These are phyloP conservation scores for Enchytraeus crypticus DNA, from an alignment of 2,888 invertebrate genomes.

Conservation along the genomic window DNA sequence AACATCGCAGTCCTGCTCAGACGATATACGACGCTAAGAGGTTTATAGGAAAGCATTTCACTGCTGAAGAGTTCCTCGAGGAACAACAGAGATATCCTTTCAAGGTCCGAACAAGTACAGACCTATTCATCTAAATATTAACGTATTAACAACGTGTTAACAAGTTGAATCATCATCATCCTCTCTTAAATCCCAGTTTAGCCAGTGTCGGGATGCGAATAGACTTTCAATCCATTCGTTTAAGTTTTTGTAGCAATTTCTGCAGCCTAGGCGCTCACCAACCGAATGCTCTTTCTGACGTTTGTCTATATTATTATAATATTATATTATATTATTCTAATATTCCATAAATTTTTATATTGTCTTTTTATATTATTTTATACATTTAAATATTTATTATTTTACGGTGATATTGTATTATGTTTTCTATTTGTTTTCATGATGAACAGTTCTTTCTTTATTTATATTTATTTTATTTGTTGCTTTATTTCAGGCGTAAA, in stretches of 20 bases:
- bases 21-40: conserved; percentile 53
- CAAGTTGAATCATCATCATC: too few relatives aligned
- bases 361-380: background rate
- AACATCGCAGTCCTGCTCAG: conserved; percentile 49
- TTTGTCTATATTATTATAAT: background rate
- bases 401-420: background rate
- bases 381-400: background rate
- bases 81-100: conserved; percentile 44
- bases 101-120: conserved; percentile 37
- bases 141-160: background rate
- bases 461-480: background rate
- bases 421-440: background rate
- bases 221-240: too few relatives aligned
- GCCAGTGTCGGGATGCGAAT: too few relatives aligned
- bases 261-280: too few relatives aligned
- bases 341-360: background rate
- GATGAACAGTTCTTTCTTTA: background rate
- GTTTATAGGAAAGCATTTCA: conserved; percentile 51
- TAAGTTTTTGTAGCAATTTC: too few relatives aligned
- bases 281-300: too few relatives aligned
- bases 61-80: conserved; percentile 34
- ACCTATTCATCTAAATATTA: too few relatives aligned
- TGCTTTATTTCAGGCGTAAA: too few relatives aligned
- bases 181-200: too few relatives aligned
- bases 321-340: background rate